Conservation (phyloP, 1,140 invertebrate species). For the Halesus radiatus region DNA sequence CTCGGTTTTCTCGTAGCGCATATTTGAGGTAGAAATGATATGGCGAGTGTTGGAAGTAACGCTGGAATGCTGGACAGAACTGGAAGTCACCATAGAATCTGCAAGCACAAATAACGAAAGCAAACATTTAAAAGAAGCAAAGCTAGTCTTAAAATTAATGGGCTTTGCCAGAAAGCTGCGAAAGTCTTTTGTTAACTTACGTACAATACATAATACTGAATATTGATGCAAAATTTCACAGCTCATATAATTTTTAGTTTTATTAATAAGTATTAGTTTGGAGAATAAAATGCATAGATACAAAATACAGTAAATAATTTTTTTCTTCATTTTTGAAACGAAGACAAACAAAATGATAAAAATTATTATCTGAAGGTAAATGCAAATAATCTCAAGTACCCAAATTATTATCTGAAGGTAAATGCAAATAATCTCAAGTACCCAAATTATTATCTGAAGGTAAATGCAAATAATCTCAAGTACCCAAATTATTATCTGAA, state of each 20-base stretch:
- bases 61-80: slow-evolving; percentile 33
- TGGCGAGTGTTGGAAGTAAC: slow-evolving; percentile 49
- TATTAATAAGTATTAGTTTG: slow-evolving; percentile 7
- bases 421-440: too few species aligned
- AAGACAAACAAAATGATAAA: too few species aligned
- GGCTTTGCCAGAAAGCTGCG: slow-evolving; percentile 30
- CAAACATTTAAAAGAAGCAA: slow-evolving; percentile 52
- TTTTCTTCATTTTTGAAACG: too few species aligned
- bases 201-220: not conserved
- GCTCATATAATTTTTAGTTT: not conserved
- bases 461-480: too few species aligned
- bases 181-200: not conserved
- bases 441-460: too few species aligned
- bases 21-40: slow-evolving; percentile 46
- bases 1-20: slow-evolving; percentile 48
- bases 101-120: slow-evolving; percentile 50
- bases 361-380: too few species aligned
- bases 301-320: not conserved
- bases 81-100: slow-evolving; percentile 48
- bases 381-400: too few species aligned
- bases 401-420: too few species aligned
- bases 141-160: slow-evolving; percentile 50
- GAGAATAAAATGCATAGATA: not conserved
- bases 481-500: too few species aligned
- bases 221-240: slow-evolving; percentile 5